Base-by-base conservation (phyloP, 92 coral and sea anemone species). In the Epizoanthus rinbou region DNA sequence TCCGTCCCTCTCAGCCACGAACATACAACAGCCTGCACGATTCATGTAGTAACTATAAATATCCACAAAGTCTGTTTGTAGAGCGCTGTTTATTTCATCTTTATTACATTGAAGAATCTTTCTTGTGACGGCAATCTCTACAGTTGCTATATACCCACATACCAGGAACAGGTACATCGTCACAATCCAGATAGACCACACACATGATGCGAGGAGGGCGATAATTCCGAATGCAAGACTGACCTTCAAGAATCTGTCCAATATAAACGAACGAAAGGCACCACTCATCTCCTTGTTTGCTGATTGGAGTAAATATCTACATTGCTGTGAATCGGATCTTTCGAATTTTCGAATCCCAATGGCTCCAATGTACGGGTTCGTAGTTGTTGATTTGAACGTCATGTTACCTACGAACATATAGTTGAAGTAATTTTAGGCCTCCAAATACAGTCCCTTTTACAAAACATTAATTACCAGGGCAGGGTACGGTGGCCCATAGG, bases 261-360 rank as follows among this genome's bases (percentile, higher is more conserved):
- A n/a, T 80, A 78, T 37, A 91, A 35, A 63, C 47, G 86, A 78
- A 9, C 86, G 88, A 2, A 84, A 90, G 73, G 68, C 80, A 10
- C 70, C 80, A 3, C 82, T 63, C 69, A 82, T 86, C 21, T 91
- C 93, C 35, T n/a, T 16, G 88, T 83, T 86, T 54, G 90, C 92
- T 65, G 84, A 88, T 13, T 88, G 85, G 68, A 88, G 89, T 54
- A 91, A 64, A 22, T 86, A 83, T 8, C 90, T 78, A 76, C 95
- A 89, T 69, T 58, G 31, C 11, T 71, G n/a, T 41, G 57, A 79
- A 65, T 91, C 95, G 11, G 70, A 57, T n/a, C 52, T 50, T 69
- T 89, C 52, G 83, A 86, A 89, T 33, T 87, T 73, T 13, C 95
- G 90, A 17, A 91, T 86, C 24, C 59, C 70, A 11, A 88, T 83